Evolutionary conservation across 2,888 invertebrate genomes (phyloP), one percentile per base, ranked within the genome.

Genomic region (Malachius bipustulatus): DNA sequence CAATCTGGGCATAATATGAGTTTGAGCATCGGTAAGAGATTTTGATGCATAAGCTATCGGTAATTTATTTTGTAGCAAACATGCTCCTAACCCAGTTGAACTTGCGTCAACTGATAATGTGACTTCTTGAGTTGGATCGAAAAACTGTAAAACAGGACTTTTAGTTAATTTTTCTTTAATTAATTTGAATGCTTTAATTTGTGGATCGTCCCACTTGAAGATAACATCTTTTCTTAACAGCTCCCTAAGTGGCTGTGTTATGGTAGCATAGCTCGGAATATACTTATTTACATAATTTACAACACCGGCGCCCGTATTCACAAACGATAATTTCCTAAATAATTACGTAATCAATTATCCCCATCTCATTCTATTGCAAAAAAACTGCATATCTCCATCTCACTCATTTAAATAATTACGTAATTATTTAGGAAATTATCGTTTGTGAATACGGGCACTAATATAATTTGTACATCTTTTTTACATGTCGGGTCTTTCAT

Each of bases 1-100:
- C 55, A 4, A 55, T 55, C 37, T 54, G 52, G 13, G 50, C 45
- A 40, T 52, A 55, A 4, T 36, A 44, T 19, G n/a, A n/a, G 39
- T 12, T 41, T 56, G 50, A 4, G 49, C 50, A 11, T 31, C 31
- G 6, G 34, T 37, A 14, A 56, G 34, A 1, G 52, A 38, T 41
- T 45, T 48, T 16, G 55, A 54, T 4, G 55, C 57, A 44, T 55
- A 60, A 4, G 48, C 51, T 9, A 56, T 43, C 3, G 57, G 57
- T 32, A 51, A 44, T 9, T 46, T 46, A 14, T 58, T 44, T 43
- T 58, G 57, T 3, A 59, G 30, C 4, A 57, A 36, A 4, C 49
- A 52, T 12, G 55, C 50, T 4, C 56, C 58, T n/a, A 55, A 31
- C 3, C 32, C 42, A 14, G 4, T 31, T n/a, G n/a, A n/a, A n/a